Evolutionary conservation across 64 coral and sea anemone species (phyloP), one percentile per base, ranked within the genome.

Genomic region (Montipora capricornis): DNA sequence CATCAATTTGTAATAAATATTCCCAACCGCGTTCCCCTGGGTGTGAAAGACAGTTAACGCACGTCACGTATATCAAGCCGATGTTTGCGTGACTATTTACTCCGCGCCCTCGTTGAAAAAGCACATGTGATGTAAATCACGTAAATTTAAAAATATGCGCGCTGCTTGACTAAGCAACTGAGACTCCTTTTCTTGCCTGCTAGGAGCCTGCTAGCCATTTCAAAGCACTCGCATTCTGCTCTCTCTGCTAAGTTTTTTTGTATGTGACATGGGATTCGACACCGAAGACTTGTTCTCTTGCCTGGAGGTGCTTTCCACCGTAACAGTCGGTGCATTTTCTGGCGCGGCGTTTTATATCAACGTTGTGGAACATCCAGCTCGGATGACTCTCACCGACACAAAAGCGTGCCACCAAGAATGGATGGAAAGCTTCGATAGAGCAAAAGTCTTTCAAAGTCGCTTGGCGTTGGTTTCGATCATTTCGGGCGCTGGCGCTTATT

Each of bases 341-440:
- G 96, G 96, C 2, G 93, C 78, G 20, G 83, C 88, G 3, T 37
- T 94, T 0, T 97, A 97, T n/a, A 84, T 97, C 78, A 97, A 95
- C 37, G 73, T 95, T 5, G 93, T 94, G 0, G 96, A 95, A 29
- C 96, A 97, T 80, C 82, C 82, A 9, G 92, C 96, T 19, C 81
- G 96, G 6, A 97, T 97, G 96, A 69, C 68, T 5, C 68, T 97
- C 2, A 3, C 81, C 3, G 92, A 94, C 46, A 97, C 96, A 1
- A 92, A 94, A 49, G 67, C 79, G 19, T 97, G 93, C 16, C 96
- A 97, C 47, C 87, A 95, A 45, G 45, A 94, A 67, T 97, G 96
- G 96, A 97, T 89, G 29, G 96, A 94, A 47, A 97, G 96, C 53
- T 95, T 97, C 22, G 96, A 97, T 66, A 89, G 92, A 47, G 95